Base-by-base conservation (phyloP, 1,140 invertebrate species). In the Idris sp. region DNA sequence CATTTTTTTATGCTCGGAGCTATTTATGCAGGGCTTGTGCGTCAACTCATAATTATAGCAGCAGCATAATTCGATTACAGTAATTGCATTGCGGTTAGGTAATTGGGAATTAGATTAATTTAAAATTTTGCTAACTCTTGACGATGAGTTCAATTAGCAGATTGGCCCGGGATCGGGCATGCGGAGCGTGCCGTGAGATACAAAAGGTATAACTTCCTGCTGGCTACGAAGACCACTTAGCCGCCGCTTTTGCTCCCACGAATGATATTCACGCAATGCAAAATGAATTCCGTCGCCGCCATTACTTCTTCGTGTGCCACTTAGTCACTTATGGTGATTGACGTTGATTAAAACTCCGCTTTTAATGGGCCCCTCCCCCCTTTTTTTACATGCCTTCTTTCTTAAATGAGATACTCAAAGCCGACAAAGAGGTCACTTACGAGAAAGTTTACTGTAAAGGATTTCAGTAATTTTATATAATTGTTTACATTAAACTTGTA, bases 101-200 rank as follows among this genome's bases (percentile, higher is more conserved):
- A 84, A 85, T 84, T 82, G 81, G 78, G 82, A 84, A 86, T 85
- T 82, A 83, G 76, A 84, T 84, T 80, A 80, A 83, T 86, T 82
- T 75, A 81, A 84, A 83, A 85, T 85, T 84, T 81, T 67, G 74
- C 76, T 80, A 78, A 81, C 59, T 79, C 53, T 51, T 61, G 58
- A 49, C 56, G 77, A 73, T 65, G 48, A 77, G 76, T 81, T 77
- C 80, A 81, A 84, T 84, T 84, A 83, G 76, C 49, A 77, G 76
- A 83, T 84, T 79, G 78, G 64, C 30, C n/a, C 41, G 41, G 72
- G 43, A 56, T 67, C 51, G 51, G 30, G 58, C 35, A 44, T 46
- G 46, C 16, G 64, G 58, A 31, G 43, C 48, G 46, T 48, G 71
- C 38, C 61, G 41, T 48, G 56, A 67, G 64, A 68, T 69, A 64